Evolutionary conservation across 2,888 invertebrate species (phyloP), one percentile per base, ranked within the genome.

Genomic region (Aplocera efformata): DNA sequence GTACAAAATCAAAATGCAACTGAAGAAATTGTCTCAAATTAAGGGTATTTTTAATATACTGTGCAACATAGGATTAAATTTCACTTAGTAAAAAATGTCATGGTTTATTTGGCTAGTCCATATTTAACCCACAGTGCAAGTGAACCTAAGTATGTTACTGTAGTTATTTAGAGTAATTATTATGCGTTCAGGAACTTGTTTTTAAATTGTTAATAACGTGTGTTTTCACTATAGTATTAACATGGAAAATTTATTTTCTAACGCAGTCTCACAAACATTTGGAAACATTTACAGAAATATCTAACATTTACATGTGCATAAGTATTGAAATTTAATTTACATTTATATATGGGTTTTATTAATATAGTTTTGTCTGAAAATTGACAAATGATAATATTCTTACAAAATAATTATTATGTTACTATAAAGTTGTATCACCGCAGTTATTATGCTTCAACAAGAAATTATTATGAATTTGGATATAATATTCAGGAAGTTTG

Each of bases 1-100:
- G 61, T 65, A 67, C 72, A 40, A 25, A 32, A 53, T 71, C 67
- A 60, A 76, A 85, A 84, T 84, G 84, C 84, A 84, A 81, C 69
- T 60, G 70, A 79, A 72, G 23, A 39, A 47, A 32, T 38, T 26
- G 11, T 28, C 21, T 33, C n/a, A 27, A 30, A 17, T 24, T 11
- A 31, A 40, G 32, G 38, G 8, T 17, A 3, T 17, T 2, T 17
- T 17, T 17, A 17, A 17, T 17, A 2, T 17, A 17, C 5, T 5
- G 13, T 17, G 13, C 13, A 17, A 2, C 13, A 17, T 2, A 17
- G 5, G 5, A 17, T 17, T 17, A 17, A 17, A 17, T 17, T 5
- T 5, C 13, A 17, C 2, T 17, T 17, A 17, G 13, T 17, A 3
- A 23, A 42, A 22, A 1, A 1, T 30, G 32, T 32, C 25, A 11